Evolutionary conservation across 2,888 invertebrate species (phyloP).

Genomic region (Cloeon dipterum): DNA sequence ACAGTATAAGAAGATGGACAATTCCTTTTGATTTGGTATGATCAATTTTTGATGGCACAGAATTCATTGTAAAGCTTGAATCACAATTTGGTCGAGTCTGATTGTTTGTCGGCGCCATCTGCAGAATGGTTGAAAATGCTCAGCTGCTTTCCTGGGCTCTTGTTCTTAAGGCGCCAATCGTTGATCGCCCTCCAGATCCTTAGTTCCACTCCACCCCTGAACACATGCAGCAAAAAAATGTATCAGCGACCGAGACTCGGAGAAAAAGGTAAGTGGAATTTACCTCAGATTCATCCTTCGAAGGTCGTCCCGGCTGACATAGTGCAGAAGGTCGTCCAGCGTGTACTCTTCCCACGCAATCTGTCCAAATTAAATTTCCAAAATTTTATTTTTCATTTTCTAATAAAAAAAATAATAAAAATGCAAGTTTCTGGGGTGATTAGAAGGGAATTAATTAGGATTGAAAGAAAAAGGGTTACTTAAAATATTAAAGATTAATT

Average conservation of each 20-base stretch:
- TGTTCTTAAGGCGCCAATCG: slow-evolving; percentile 23
- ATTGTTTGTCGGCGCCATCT: too few relatives aligned
- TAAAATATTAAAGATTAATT: slow-evolving; percentile 15
- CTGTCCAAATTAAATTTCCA: slow-evolving; percentile 14
- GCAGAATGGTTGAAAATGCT: too few relatives aligned
- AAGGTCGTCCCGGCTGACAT: slow-evolving; percentile 63
- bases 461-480: background rate
- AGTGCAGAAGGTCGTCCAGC: slow-evolving; percentile 52
- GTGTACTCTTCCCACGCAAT: slow-evolving; percentile 53
- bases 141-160: too few relatives aligned
- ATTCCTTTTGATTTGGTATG: too few relatives aligned
- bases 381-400: too few relatives aligned
- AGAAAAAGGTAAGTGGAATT: slow-evolving; percentile 5
- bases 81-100: too few relatives aligned
- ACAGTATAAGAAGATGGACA: too few relatives aligned
- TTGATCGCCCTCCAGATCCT: slow-evolving; percentile 65
- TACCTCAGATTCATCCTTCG: slow-evolving; percentile 55
- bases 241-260: too few relatives aligned
- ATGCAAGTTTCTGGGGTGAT: slow-evolving; percentile 2
- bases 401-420: too few relatives aligned
- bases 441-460: background rate
- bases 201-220: slow-evolving; percentile 60
- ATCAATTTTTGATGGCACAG: too few relatives aligned
- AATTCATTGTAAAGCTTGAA: too few relatives aligned
- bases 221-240: slow-evolving; percentile 8